phyloP scores from a whole-genome alignment of 2,113 vertebrate species.

The Oriolus oriolus region DNA sequence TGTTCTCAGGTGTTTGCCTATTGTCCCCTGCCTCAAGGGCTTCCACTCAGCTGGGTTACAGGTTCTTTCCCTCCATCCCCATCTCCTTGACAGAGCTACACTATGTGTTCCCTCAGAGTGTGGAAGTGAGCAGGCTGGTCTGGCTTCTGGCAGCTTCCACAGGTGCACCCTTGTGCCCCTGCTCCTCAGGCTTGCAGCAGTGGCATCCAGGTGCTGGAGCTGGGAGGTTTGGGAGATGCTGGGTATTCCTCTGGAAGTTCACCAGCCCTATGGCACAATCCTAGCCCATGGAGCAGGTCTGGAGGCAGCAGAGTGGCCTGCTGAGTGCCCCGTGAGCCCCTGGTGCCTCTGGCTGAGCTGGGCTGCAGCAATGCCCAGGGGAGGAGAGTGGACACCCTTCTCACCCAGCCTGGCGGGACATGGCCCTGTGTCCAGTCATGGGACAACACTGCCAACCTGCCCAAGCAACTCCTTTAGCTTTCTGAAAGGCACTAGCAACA shows the following conservation, averaged over 20 bases:
- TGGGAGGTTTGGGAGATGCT: neutral
- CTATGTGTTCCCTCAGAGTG: fast-evolving
- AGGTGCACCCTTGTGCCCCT: fast-evolving
- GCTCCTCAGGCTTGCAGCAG: neutral
- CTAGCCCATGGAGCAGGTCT: fast-evolving
- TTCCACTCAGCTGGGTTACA: neutral
- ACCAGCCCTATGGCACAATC: fast-evolving
- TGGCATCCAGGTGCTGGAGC: fast-evolving
- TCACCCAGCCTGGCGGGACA: neutral
- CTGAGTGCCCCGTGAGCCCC: fast-evolving
- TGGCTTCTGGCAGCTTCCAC: neutral
- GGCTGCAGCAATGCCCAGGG: neutral
- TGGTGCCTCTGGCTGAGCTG: neutral
- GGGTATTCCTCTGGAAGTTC: neutral
- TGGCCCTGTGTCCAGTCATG: neutral
- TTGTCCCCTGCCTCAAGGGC: fast-evolving
- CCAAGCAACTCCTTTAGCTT: neutral
- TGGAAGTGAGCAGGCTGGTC: neutral
- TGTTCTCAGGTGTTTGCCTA: fast-evolving
- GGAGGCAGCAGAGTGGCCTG: neutral
- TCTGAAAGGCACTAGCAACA: neutral
- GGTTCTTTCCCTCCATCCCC: neutral
- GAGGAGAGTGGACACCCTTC: neutral
- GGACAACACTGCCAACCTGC: neutral
- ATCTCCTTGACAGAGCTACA: fast-evolving